A percentile compares a stretch with the other conserved stretches of the same genome.
Conservation (phyloP, 2,113 vertebrate genomes). For the Alethe castanea region DNA sequence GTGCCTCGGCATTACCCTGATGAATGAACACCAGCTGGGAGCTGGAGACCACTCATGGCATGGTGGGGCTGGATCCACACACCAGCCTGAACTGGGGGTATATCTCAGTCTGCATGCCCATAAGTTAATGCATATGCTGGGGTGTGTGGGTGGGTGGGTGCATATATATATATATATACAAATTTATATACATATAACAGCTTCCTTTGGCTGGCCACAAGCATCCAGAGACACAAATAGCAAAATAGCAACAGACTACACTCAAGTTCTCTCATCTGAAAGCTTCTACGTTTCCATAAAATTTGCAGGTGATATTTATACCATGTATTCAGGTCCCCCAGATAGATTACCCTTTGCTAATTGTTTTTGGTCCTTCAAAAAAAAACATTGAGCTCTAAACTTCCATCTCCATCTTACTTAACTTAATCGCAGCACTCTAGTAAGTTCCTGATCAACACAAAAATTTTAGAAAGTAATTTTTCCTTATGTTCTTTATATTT, state of each 20-base stretch:
- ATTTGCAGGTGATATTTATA: slow-evolving; percentile 24
- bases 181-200: not conserved
- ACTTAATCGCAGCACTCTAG: not conserved
- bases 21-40: not conserved
- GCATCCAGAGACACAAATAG: not conserved
- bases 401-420: slow-evolving; percentile 15
- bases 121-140: accelerated
- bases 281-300: slow-evolving; percentile 19
- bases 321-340: not conserved
- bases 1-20: not conserved
- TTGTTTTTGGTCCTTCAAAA: slow-evolving; percentile 19
- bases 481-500: slow-evolving; percentile 14
- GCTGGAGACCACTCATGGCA: not conserved
- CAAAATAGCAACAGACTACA: not conserved
- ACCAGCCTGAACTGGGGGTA: not conserved
- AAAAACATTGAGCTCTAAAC: slow-evolving; percentile 12
- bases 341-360: not conserved
- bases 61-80: not conserved
- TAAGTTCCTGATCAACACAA: not conserved
- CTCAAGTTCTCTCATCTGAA: slow-evolving; percentile 14
- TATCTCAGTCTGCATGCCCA: not conserved
- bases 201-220: not conserved
- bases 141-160: accelerated
- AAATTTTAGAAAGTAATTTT: slow-evolving; percentile 28
- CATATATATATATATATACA: accelerated